phyloP scores from a whole-genome alignment of 1,140 invertebrate genomes.

The Drosophila gunungcola region DNA sequence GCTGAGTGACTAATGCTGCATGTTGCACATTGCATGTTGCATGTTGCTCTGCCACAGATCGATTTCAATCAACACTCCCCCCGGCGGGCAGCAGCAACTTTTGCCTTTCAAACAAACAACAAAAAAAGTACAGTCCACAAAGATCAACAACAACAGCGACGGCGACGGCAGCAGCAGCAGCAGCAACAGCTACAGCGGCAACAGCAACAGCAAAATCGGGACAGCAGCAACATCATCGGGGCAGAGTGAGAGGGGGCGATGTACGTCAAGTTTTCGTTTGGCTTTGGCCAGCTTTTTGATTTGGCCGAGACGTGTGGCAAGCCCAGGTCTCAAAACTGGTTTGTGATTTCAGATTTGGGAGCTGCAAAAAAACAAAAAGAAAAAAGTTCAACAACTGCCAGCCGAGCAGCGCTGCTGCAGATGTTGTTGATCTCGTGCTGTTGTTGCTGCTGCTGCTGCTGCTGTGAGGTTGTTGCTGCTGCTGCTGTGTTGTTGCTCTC shows the following conservation, averaged over 20 bases:
- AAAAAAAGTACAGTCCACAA: conserved; percentile 70
- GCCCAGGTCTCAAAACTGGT: conserved; percentile 65
- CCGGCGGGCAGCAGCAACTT: conserved; percentile 24
- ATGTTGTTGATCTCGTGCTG: conserved; percentile 60
- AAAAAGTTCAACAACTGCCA: conserved; percentile 76
- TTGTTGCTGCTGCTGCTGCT: conserved; percentile 27
- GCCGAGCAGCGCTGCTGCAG: conserved; percentile 38
- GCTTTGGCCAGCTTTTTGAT: conserved; percentile 70
- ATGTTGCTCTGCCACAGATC: conserved; percentile 40
- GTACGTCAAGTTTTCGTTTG: conserved; percentile 57
- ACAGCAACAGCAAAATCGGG: conserved; percentile 10
- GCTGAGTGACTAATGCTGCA: conserved; percentile 33
- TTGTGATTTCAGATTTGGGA: conserved; percentile 76
- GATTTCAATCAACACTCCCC: conserved; percentile 69
- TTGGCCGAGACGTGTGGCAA: conserved; percentile 78
- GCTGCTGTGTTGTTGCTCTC: conserved; percentile 53
- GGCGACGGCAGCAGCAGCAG: conserved; percentile 25
- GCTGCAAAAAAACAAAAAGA: conserved; percentile 58
- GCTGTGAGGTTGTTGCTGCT: conserved; percentile 15
- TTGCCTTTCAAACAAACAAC: conserved; percentile 67
- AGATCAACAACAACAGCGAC: conserved; percentile 60
- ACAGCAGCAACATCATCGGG: conserved; percentile 15
- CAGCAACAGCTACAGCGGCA: conserved; percentile 17
- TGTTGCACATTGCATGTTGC: conserved; percentile 9
- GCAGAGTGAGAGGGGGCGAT: conserved; percentile 9